These are phyloP conservation scores for Aethes cnicana DNA, from an alignment of 2,888 invertebrate genomes.

Conservation along the genomic window DNA sequence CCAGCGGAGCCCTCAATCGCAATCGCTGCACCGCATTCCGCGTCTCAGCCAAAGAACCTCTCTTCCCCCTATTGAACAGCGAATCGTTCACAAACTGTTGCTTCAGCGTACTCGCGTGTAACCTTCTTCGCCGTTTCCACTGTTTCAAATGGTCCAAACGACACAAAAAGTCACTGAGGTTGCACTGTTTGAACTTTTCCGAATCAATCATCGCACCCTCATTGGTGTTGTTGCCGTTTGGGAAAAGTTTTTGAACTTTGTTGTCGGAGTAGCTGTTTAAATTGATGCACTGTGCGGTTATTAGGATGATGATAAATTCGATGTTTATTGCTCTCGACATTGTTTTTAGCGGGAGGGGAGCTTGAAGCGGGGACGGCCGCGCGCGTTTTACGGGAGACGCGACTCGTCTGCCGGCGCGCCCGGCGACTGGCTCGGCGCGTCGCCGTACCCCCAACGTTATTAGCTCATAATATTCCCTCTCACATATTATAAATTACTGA, in stretches of 20 bases:
- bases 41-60: conserved; percentile 27
- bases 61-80: conserved; percentile 36
- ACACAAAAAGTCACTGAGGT: conserved; percentile 54
- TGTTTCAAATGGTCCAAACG: conserved; percentile 59
- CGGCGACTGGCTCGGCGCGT: background rate
- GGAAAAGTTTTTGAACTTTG: conserved; percentile 37
- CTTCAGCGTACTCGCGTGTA: conserved; percentile 33
- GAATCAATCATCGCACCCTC: conserved; percentile 38
- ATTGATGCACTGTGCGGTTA: conserved; percentile 53
- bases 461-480: too few species aligned
- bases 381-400: conserved; percentile 41
- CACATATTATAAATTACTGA: too few species aligned
- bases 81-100: conserved; percentile 33
- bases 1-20: background rate
- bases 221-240: conserved; percentile 41
- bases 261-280: conserved; percentile 41
- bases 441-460: too few species aligned
- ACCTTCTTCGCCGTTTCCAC: conserved; percentile 70
- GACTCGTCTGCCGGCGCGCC: background rate
- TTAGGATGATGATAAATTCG: conserved; percentile 49
- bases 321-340: conserved; percentile 56
- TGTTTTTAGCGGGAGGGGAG: conserved; percentile 38
- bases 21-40: conserved; percentile 13
- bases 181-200: conserved; percentile 43
- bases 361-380: conserved; percentile 58